Base-by-base conservation (phyloP, 1,140 invertebrate species). In the Zophobas morio region DNA sequence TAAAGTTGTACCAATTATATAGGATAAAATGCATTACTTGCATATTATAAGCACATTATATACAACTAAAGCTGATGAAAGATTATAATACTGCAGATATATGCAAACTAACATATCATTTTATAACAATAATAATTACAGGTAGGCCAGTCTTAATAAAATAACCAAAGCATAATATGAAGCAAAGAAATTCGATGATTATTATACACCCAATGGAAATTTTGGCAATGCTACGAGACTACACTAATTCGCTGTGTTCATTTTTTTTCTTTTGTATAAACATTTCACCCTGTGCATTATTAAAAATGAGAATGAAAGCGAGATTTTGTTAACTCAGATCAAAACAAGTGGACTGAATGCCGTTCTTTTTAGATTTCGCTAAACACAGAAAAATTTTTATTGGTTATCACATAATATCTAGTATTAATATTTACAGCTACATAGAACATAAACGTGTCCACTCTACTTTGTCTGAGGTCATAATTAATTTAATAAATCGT, bases 351-450 rank as follows among this genome's bases (percentile, higher is more conserved):
- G 39, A 66, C 70, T 36, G 63, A 51, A 34, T n/a, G n/a, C 20
- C 34, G 34, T 36, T 37, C 6, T n/a, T 6, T 51, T 51, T 51
- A n/a, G 20, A 51, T 51, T 51, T 20, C 20, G 49, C 49, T 51
- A 51, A 51, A 51, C 3, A 20, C 2, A n/a, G 4, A 20, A 51
- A 51, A 51, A 2, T 5, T 20, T 51, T 51, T 20, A n/a, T 51
- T 51, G 6, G 39, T 63, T 66, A 66, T 66, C 60, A 66, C 60
- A 66, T 42, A 66, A 66, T 66, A 66, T 66, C 39, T 40, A 60
- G 8, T 73, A 76, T 78, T 79, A 78, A 72, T 78, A 74, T 76
- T 70, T 78, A 80, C 40, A 76, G 70, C 63, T 74, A 73, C 74
- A 74, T 57, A 78, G 77, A 80, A 81, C 81, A 66, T 32, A 66